Base-by-base conservation (phyloP, 2,888 invertebrate species). In the Scaptomyza caliginosa region DNA sequence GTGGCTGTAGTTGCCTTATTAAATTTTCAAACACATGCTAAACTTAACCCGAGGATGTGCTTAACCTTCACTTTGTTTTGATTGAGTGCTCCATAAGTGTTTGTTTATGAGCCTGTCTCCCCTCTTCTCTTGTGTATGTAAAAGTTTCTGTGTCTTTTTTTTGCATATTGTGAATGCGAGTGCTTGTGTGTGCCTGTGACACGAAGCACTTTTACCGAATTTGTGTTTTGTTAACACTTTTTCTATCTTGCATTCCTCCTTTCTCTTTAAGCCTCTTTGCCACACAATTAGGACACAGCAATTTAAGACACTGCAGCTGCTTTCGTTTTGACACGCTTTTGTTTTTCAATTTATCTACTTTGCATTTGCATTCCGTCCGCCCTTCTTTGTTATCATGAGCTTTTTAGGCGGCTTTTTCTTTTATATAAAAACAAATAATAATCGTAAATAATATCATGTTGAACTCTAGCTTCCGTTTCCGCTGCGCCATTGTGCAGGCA, bases 1-100 rank as follows among this genome's bases (percentile, higher is more conserved):
- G 32, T 21, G 36, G 34, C 39, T 49, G 39, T 23, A 40, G 66
- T 55, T 64, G 74, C 66, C 81, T 85, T 81, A 81, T 81, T 81
- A 85, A 83, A 85, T 81, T 81, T 81, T 83, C 81, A 85, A 79
- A 86, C 81, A 82, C 81, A 82, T 80, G 81, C 77, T 86, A 82
- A 85, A 85, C 86, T 83, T 85, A 81, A 72, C 86, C 86, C 83
- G 63, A 83, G 86, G 75, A 65, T 81, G 71, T 81, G 75, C 86
- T 82, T 82, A 82, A 86, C 82, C 82, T 82, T 82, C 84, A 72
- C 86, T 76, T 81, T 77, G 73, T 83, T 84, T 74, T 82, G 86
- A 82, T 86, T 83, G 84, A 82, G 82, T 86, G 82, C 75, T 69
- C 54, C 66, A 36, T 34, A 83, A 81, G 86, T 86, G 81, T 83